Base-by-base conservation (phyloP, 1,140 invertebrate species). In the Copidosoma floridanum region DNA sequence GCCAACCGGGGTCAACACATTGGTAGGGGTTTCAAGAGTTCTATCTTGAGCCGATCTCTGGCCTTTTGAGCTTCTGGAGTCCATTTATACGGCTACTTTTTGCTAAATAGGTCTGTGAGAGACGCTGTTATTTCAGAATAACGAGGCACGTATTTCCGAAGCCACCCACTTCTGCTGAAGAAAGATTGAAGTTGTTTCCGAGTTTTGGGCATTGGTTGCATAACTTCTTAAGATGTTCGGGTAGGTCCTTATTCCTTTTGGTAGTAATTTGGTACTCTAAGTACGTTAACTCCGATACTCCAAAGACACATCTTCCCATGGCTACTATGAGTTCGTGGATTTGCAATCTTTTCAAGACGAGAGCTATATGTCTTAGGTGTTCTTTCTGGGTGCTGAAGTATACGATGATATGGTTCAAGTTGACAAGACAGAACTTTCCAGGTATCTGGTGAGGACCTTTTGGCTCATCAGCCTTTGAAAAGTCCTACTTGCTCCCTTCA, bases 211-310 rank as follows among this genome's bases (percentile, higher is more conserved):
- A 26, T 11, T 38, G 1, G 75, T 61, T 12, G 41, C 56, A 18
- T 58, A 69, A 43, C 5, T 50, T 46, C 3, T 59, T 16, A 12
- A 64, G 32, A 43, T 65, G 57, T n/a, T 65, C 65, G 4, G 56
- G 61, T n/a, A 14, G 29, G 8, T 60, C 53, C 35, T 59, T 37
- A 29, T 62, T 64, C 0, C 69, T 68, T 24, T 68, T 44, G 1
- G 20, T 29, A 10, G 55, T 55, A 7, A 77, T 54, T 0, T 65
- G 23, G 51, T 71, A 63, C 8, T 69, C 72, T 20, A 72, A 54
- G 54, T 71, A 74, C 10, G 21, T 23, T 2, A 24, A 11, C 38
- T 38, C 51, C 16, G 69, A 10, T 43, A 68, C 29, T 8, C 54
- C 64, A 16, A 74, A 66, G 0, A 57, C 2, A 35, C 66, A 71